These are phyloP conservation scores for Dasyornis broadbenti DNA, from an alignment of 2,113 vertebrate genomes.

Conservation along the genomic window DNA sequence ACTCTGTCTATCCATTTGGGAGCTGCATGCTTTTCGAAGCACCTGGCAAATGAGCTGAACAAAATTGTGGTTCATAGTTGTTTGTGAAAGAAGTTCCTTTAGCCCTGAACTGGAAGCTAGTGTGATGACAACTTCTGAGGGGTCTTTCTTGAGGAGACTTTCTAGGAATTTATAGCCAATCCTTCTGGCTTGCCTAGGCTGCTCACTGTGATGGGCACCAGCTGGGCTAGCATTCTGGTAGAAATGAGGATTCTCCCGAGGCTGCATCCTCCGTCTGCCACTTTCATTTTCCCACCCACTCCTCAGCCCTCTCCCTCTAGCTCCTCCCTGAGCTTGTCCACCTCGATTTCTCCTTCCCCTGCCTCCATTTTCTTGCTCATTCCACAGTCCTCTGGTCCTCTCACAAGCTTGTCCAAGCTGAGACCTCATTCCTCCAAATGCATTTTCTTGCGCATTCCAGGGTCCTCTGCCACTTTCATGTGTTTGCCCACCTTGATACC, in stretches of 20 bases:
- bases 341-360: background rate
- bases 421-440: background rate
- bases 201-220: background rate
- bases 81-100: constrained; percentile 69
- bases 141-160: constrained; percentile 78
- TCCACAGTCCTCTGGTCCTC: background rate
- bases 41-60: constrained; percentile 83
- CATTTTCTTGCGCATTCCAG: background rate
- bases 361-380: background rate
- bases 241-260: background rate
- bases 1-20: constrained; percentile 73
- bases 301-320: background rate
- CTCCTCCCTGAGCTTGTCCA: background rate
- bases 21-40: constrained; percentile 81
- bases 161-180: constrained; percentile 79
- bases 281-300: constrained; percentile 28
- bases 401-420: background rate
- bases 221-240: background rate
- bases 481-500: background rate
- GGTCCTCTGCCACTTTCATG: background rate
- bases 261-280: background rate
- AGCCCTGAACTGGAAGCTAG: constrained; percentile 76
- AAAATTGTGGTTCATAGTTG: constrained; percentile 71
- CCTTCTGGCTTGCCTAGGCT: constrained; percentile 43
- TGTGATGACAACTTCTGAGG: constrained; percentile 81